Percentiles rank a stretch among this genome's conserved stretches.
Conservation (phyloP, 1,140 invertebrate genomes). For the Galleria mellonella region DNA sequence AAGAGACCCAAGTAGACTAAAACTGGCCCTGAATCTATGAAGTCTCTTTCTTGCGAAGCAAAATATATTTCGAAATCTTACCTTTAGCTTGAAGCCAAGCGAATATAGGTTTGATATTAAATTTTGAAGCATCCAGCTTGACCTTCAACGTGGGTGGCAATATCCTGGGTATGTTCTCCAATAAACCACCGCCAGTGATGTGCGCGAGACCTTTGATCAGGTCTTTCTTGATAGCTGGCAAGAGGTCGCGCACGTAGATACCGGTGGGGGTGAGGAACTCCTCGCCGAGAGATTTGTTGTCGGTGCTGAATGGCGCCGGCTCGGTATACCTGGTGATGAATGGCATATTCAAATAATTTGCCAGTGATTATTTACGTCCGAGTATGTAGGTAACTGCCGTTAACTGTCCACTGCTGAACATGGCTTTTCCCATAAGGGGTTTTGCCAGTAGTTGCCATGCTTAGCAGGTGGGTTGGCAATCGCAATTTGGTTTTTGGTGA, state of each 20-base stretch:
- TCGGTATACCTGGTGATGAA: conserved; percentile 75
- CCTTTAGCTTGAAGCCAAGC: conserved; percentile 77
- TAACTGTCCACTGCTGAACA: no score
- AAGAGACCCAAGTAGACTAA: no score
- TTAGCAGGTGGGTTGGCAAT: no score
- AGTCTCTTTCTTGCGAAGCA: no score
- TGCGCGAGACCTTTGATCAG: conserved; percentile 93
- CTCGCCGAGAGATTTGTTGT: conserved; percentile 79
- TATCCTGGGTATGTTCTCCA: conserved; percentile 92
- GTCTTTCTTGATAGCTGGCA: conserved; percentile 83
- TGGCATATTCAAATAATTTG: neutral
- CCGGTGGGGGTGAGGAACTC: conserved; percentile 91
- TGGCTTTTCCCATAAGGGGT: no score
- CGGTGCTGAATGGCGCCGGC: conserved; percentile 82
- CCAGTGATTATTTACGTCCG: no score
- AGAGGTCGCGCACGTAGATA: conserved; percentile 89
- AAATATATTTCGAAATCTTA: conserved; percentile 62
- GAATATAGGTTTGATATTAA: conserved; percentile 83
- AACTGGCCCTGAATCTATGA: no score
- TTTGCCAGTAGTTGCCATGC: no score
- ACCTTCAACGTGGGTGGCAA: conserved; percentile 80
- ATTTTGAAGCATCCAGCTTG: conserved; percentile 82
- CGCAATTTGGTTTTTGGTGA: no score
- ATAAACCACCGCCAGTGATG: conserved; percentile 95
- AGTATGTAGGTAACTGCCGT: no score